Base-by-base conservation (phyloP, 2,797 vertebrate genomes). In the Alosa sapidissima region DNA sequence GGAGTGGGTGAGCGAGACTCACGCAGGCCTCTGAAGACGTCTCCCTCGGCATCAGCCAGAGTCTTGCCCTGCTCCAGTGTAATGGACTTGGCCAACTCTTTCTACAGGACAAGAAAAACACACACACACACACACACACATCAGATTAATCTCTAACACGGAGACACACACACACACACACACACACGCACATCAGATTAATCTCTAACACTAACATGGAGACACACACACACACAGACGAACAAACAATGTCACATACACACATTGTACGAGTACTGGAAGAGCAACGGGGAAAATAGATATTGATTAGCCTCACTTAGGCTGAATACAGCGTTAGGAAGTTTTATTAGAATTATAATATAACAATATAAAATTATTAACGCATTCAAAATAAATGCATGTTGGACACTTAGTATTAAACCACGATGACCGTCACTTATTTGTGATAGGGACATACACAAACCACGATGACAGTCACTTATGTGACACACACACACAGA, bases 21-120 rank as follows among this genome's bases (percentile, higher is more conserved):
- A 99, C 98, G 98, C 89, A 99, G 95, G 92, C 98, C 98, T 94
- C 97, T 96, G 93, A 99, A 99, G 81, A 99, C 97, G 84, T 99
- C 98, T 83, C 98, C 98, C 90, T 99, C 98, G 75, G 98, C 98
- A 90, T 99, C 98, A 83, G 98, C 98, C 86, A 99, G 94, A 81
- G 97, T 99, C 94, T 99, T 99, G 75, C 98, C 98, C 94, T 99
- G 98, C 89, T 99, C 98, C 90, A 95, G 82, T 0, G 98, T 99
- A 91, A 99, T 98, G 87, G 96, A 88, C 90, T 94, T 97, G 86
- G 98, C 97, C 85, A 99, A 94, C 94, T 98, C 98, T 97, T 97
- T 98, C 98, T 99, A 93, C 84, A 96, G 93, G 7, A 93, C 3
- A 55, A 55, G 3, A 7, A 55, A 19, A 1, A 5, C 87, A 84